phyloP scores from a whole-genome alignment of 2,797 vertebrate genomes.

The Centroberyx gerrardi region DNA sequence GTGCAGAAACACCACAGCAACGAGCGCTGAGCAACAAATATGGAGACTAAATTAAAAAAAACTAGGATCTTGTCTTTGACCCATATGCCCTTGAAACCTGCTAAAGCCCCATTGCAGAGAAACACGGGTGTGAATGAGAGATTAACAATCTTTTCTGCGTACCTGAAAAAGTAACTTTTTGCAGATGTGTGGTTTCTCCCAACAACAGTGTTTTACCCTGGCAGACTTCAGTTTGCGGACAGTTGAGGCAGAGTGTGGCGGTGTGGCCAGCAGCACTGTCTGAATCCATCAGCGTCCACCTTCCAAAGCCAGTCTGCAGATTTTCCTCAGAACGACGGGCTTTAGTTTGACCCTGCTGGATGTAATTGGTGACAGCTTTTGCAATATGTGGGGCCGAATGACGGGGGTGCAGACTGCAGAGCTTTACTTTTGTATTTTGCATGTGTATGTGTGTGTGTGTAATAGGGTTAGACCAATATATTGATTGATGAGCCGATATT shows the following conservation, averaged over 20 bases:
- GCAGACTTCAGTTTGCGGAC: not conserved
- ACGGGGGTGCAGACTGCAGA: not conserved
- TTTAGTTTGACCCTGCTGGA: conserved; percentile 21
- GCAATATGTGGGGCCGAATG: not conserved
- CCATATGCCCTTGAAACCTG: too few species aligned
- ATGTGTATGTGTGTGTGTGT: not conserved
- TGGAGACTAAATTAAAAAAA: too few species aligned
- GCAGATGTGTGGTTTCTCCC: not conserved
- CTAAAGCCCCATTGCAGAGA: too few species aligned
- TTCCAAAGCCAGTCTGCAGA: conserved; percentile 7
- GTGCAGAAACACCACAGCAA: too few species aligned
- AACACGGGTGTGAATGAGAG: too few species aligned
- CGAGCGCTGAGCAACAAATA: too few species aligned
- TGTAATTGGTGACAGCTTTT: conserved; percentile 39
- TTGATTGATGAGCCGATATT: not conserved
- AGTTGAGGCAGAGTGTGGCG: not conserved
- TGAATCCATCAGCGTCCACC: conserved; percentile 28
- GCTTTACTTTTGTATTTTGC: not conserved
- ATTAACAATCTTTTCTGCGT: too few species aligned
- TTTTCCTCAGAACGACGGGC: conserved; percentile 21
- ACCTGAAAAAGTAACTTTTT: not conserved
- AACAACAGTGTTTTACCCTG: too few species aligned
- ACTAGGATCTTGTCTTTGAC: too few species aligned
- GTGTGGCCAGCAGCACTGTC: conserved; percentile 11
- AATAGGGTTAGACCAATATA: too few species aligned